phyloP scores from a whole-genome alignment of 2,888 invertebrate genomes.

The Eupithecia tripunctaria region DNA sequence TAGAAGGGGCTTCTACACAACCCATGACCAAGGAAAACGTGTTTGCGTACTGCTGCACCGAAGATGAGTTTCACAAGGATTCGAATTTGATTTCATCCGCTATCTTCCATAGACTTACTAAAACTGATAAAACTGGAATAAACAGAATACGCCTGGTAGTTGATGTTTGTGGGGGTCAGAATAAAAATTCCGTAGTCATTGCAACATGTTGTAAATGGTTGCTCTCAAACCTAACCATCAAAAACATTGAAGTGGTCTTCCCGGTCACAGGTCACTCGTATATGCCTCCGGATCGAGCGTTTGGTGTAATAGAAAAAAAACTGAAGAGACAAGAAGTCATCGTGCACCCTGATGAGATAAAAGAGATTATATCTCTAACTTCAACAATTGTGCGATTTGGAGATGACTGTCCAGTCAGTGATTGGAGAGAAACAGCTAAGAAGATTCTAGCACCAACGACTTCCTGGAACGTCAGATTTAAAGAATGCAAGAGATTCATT shows the following conservation, averaged over 20 bases:
- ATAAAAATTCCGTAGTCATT: conserved; percentile 45
- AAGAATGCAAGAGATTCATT: conserved; percentile 42
- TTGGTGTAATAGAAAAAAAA: conserved; percentile 42
- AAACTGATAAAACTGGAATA: conserved; percentile 36
- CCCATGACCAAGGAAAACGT: conserved; percentile 41
- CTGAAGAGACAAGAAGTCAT: conserved; percentile 39
- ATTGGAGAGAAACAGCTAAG: conserved; percentile 36
- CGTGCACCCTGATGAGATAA: conserved; percentile 36
- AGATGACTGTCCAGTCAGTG: conserved; percentile 33
- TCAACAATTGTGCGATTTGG: conserved; percentile 40
- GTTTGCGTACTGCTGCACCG: conserved; percentile 47
- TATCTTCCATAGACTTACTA: conserved; percentile 8
- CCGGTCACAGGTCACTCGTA: conserved; percentile 36
- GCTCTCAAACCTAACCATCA: conserved; percentile 33
- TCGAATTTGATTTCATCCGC: conserved; percentile 6
- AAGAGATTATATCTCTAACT: conserved; percentile 32
- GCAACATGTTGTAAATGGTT: conserved; percentile 45
- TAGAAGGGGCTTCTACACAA: conserved; percentile 40
- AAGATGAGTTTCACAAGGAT: conserved; percentile 38
- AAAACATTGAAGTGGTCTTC: conserved; percentile 44
- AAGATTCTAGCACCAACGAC: conserved; percentile 37
- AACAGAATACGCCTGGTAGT: conserved; percentile 41
- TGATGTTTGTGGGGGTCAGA: conserved; percentile 49
- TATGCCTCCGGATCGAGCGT: conserved; percentile 38
- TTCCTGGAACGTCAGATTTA: conserved; percentile 37